These are phyloP conservation scores for Laticauda laticaudata DNA, from an alignment of 2,113 vertebrate genomes.

Conservation along the genomic window DNA sequence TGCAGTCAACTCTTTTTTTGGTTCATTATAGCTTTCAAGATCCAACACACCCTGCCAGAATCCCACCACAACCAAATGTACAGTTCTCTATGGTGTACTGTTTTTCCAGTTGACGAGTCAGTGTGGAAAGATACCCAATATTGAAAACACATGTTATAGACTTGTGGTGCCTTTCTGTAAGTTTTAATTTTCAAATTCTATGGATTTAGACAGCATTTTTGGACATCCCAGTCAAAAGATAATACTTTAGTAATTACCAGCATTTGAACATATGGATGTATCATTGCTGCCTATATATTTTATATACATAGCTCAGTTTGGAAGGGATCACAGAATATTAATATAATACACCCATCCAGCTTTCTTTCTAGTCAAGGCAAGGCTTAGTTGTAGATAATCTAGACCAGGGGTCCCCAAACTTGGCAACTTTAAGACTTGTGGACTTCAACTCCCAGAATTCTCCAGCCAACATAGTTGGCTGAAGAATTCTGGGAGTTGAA, in stretches of 20 bases:
- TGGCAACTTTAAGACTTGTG: too few species aligned
- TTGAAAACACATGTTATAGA: not conserved
- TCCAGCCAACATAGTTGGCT: too few species aligned
- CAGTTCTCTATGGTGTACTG: not conserved
- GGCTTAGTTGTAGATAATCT: not conserved
- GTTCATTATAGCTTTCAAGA: not conserved
- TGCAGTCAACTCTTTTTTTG: not conserved
- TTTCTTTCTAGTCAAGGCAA: not conserved
- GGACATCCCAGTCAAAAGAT: not conserved
- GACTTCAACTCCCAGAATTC: too few species aligned
- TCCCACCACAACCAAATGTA: not conserved
- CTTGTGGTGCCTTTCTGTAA: not conserved
- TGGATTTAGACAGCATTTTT: not conserved
- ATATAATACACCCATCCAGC: not conserved
- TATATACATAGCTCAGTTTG: not conserved
- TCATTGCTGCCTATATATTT: not conserved
- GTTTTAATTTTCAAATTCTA: not conserved
- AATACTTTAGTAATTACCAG: not conserved
- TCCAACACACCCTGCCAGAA: not conserved
- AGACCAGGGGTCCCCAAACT: too few species aligned
- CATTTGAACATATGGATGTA: conserved; percentile 6
- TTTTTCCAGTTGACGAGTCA: not conserved
- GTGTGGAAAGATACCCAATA: not conserved
- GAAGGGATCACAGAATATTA: not conserved
- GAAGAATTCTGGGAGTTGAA: too few species aligned